Evolutionary conservation across 2,797 vertebrate genomes (phyloP).

Genomic region (Rhinichthys osculus): DNA sequence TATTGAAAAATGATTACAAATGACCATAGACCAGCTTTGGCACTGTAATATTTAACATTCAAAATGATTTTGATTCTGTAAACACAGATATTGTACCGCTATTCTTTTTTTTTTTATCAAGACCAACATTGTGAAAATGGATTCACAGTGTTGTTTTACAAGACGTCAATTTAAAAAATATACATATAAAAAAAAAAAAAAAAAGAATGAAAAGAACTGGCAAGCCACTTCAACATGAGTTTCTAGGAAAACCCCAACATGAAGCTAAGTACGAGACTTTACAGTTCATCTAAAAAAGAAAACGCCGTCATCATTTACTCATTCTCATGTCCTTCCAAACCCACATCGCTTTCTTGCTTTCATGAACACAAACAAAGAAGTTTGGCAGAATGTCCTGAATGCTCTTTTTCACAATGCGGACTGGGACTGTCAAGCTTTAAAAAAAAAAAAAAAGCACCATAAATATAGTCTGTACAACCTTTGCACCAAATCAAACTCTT

Average conservation of each 20-base stretch:
- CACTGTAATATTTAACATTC: constrained; percentile 24
- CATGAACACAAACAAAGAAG: neutral
- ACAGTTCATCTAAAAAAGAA: neutral
- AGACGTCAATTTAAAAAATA: neutral
- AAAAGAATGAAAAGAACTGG: neutral
- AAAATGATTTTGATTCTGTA: neutral
- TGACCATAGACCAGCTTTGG: constrained; percentile 50
- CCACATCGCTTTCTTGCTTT: neutral
- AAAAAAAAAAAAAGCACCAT: neutral
- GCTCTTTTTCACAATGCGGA: neutral
- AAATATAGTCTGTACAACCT: neutral
- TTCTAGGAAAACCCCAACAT: neutral
- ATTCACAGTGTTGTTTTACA: neutral
- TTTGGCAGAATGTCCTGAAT: neutral
- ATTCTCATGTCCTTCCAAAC: neutral
- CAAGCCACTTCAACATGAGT: neutral
- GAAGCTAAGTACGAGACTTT: neutral
- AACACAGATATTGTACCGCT: constrained; percentile 8
- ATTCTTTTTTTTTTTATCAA: neutral
- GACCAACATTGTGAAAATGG: neutral
- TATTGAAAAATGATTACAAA: neutral
- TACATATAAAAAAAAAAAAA: neutral
- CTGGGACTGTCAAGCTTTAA: neutral
- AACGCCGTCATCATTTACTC: neutral
- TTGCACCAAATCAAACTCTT: neutral